Conservation (phyloP, 1,140 invertebrate genomes). For the Drosophila ogumai region DNA sequence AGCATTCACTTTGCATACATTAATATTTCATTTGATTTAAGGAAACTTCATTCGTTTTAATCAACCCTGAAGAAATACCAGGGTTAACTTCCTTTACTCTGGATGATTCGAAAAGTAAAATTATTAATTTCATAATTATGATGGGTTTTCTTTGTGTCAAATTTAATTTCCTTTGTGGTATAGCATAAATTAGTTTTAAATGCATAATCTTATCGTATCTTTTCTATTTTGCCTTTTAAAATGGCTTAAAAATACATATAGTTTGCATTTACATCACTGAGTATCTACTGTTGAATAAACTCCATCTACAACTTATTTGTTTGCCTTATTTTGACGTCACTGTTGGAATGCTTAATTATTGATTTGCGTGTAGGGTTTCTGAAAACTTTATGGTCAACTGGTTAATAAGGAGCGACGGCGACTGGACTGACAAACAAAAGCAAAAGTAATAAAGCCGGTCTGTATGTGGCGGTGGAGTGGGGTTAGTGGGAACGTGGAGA, state of each 20-base stretch:
- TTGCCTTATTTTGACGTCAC: conserved; percentile 36
- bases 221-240: neutral
- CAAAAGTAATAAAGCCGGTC: conserved; percentile 52
- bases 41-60: conserved; percentile 1
- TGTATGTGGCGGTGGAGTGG: conserved; percentile 6
- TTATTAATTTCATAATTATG: neutral
- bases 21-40: conserved; percentile 22
- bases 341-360: conserved; percentile 55
- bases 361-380: conserved; percentile 56
- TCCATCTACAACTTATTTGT: neutral
- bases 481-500: neutral
- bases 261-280: neutral
- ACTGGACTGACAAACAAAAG: conserved; percentile 38
- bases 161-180: neutral
- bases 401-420: conserved; percentile 51
- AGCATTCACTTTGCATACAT: neutral
- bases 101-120: neutral
- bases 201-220: neutral
- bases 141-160: neutral
- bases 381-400: conserved; percentile 67
- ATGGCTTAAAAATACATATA: neutral
- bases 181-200: neutral
- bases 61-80: neutral
- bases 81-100: neutral
- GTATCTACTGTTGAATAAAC: neutral